Base-by-base conservation (phyloP, 2,888 invertebrate species). In the Lithophane semibrunnea region DNA sequence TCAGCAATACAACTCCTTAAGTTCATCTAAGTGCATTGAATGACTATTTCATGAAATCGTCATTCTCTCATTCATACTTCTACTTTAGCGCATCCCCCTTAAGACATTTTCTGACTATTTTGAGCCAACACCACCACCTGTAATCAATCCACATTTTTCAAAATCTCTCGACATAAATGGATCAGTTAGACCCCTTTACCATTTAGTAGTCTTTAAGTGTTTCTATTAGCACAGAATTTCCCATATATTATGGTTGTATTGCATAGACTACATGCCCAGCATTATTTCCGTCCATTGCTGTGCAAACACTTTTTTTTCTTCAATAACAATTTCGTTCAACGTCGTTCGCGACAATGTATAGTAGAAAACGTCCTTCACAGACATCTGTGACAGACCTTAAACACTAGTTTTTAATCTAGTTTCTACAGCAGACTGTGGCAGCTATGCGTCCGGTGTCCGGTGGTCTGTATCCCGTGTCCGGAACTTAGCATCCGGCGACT, bases 341-440 rank as follows among this genome's bases (percentile, higher is more conserved):
- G n/a, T n/a, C n/a, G n/a, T 63, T 29, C 42, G 63, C 77, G 24
- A 88, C 84, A 87, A 82, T 87, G 79, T 79, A 80, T 78, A 44
- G 37, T 83, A 80, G 83, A 84, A 86, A 85, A 86, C 70, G 77
- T 82, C 78, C 70, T 81, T 77, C 74, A 77, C 21, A 74, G 61
- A 77, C 66, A 80, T 83, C 75, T 88, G 63, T 64, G 63, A 69
- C 72, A 68, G 47, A 44, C 44, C 24, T 54, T 72, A 58, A 70
- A 58, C n/a, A 69, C 80, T 72, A 79, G 86, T 87, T 86, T 81
- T 86, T 70, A 79, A 74, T 79, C 85, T 72, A 79, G 90, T 90
- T 89, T 88, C 89, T 88, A 87, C 84, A 82, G 83, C 79, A 80
- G 73, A 75, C 80, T 70, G 71, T 73, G 63, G 66, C 29, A 76